Evolutionary conservation across 2,113 vertebrate species (phyloP), one percentile per base, ranked within the genome.

Genomic region (Myanophis thanlyinensis): DNA sequence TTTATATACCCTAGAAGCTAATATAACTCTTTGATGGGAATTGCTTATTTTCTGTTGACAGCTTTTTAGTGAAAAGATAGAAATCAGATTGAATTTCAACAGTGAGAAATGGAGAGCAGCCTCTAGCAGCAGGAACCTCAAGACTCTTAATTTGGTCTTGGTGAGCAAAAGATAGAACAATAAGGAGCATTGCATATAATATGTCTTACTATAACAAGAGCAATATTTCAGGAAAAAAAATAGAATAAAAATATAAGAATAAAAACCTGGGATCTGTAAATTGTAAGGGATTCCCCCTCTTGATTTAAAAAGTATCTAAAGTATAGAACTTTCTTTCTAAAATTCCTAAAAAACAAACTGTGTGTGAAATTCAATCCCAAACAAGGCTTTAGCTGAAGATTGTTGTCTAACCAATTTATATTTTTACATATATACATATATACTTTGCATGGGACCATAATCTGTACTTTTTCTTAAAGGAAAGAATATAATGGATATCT

Each of bases 11-110:
- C 96, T 94, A 96, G 95, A 97, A 97, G 97, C 89, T 96, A 97
- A 97, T 96, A 96, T 47, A 93, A 93, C 95, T 96, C 96, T 97
- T 94, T 96, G 97, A 96, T 96, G 92, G 96, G 95, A 96, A 97
- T 97, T 97, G 97, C 97, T 98, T 98, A 97, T 98, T 98, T 98
- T 98, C 96, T 97, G 97, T 97, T 98, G 97, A 97, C 97, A 98
- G 96, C 96, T 98, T 97, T 96, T 98, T 97, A 97, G 98, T 97
- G 97, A 97, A 97, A 98, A 97, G 97, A 98, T 97, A 98, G 97
- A 98, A 97, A 98, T 98, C 97, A 97, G 97, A 98, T 98, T 98
- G 98, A 97, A 98, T 98, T 97, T 97, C 93, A 1, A 96, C 97
- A 97, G 97, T 96, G 96, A 98, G 97, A 98, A 97, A 98, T 98